Base-by-base conservation (phyloP, 2,113 vertebrate species). In the Nothocercus nigrocapillus region DNA sequence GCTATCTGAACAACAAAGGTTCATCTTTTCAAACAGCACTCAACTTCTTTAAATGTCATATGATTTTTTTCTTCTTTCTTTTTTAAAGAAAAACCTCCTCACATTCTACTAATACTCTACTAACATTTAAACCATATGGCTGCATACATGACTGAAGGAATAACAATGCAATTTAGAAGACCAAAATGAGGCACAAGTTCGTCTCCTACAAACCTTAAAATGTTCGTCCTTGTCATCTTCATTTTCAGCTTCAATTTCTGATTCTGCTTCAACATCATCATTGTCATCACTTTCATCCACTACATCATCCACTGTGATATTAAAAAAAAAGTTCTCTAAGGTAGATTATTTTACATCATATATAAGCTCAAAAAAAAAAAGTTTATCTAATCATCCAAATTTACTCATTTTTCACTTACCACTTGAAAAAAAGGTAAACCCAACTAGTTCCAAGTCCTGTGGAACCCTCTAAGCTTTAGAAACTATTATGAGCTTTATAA, bases 211-310 rank as follows among this genome's bases (percentile, higher is more conserved):
- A 85, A 98, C 98, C 98, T 98, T 98, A 96, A 97, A 95, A 76
- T 86, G 94, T 61, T 97, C 97, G 93, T 99, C 98, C 93, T 98
- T 98, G 47, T 99, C 99, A 79, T 99, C 99, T 82, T 99, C 99
- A 74, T 98, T 99, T 94, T 99, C 99, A 0, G 96, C 98, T 94
- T 99, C 99, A 53, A 98, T 97, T 97, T 99, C 99, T 5, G 98
- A 97, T 90, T 99, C 99, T 85, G 97, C 96, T 91, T 99, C 99
- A 8, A 87, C 95, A 82, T 99, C 99, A 83, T 99, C 99, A 0
- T 99, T 99, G 97, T 99, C 99, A 87, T 99, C 99, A 77, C 99
- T 99, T 94, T 99, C 99, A 97, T 99, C 99, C 83, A 99, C 98
- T 76, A 99, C 99, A 85, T 99, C 99, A 96, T 99, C 99, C 98